phyloP scores from a whole-genome alignment of 2,888 invertebrate genomes.

The Caenorhabditis sp. region DNA sequence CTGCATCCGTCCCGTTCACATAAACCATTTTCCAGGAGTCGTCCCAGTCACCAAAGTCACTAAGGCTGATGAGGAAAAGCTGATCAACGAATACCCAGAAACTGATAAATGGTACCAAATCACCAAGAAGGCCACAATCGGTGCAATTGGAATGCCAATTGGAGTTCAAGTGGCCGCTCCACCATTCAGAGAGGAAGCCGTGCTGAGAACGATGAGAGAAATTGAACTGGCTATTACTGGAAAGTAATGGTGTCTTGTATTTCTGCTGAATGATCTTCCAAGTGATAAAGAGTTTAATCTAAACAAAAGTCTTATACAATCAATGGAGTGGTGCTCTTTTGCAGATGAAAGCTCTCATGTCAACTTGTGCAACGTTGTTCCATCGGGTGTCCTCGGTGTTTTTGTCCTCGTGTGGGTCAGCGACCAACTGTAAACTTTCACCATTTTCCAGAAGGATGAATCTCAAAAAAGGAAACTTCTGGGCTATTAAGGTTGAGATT shows the following conservation, averaged over 20 bases:
- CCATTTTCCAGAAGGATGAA: no score
- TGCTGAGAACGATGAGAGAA: slow-evolving; percentile 74
- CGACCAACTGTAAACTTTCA: slow-evolving; percentile 49
- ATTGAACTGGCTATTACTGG: slow-evolving; percentile 74
- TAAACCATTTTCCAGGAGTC: slow-evolving; percentile 68
- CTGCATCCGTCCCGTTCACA: no score
- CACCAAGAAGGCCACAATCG: slow-evolving; percentile 72
- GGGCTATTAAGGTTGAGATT: not conserved
- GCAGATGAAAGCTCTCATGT: slow-evolving; percentile 60
- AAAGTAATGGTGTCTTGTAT: slow-evolving; percentile 28
- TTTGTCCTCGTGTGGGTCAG: slow-evolving; percentile 55
- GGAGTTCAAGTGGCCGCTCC: slow-evolving; percentile 79
- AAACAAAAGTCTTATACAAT: not conserved
- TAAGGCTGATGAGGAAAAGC: slow-evolving; percentile 74
- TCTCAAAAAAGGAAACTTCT: not conserved
- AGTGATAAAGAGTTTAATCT: no score
- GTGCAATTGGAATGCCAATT: slow-evolving; percentile 75
- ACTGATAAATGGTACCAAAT: slow-evolving; percentile 74
- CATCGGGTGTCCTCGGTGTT: slow-evolving; percentile 57
- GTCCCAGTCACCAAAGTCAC: slow-evolving; percentile 83
- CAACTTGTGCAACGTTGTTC: slow-evolving; percentile 63
- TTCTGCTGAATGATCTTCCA: no score
- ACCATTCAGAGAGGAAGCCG: slow-evolving; percentile 78
- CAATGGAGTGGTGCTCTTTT: slow-evolving; percentile 58
- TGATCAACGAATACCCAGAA: slow-evolving; percentile 73